These are phyloP conservation scores for Zaprionus lachaisei DNA, from an alignment of 1,140 invertebrate species.

Conservation along the genomic window DNA sequence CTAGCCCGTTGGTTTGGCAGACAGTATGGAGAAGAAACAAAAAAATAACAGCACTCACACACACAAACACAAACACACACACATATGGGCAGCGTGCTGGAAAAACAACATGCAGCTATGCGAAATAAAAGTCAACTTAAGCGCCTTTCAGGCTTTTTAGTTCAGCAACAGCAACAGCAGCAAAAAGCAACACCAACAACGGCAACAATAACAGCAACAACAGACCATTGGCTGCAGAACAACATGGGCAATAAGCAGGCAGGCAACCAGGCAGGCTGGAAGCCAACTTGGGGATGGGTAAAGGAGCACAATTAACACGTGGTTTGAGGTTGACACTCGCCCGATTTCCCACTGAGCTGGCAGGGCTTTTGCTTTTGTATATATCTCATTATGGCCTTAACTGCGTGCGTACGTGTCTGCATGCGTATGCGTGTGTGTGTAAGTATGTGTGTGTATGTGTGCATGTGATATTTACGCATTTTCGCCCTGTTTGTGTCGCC, in stretches of 20 bases:
- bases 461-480: slow-evolving; percentile 77
- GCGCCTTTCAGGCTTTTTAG: slow-evolving; percentile 82
- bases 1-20: slow-evolving; percentile 43
- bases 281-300: neutral
- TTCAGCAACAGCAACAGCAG: slow-evolving; percentile 52
- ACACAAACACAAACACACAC: neutral
- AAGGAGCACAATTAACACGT: slow-evolving; percentile 81
- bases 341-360: slow-evolving; percentile 71
- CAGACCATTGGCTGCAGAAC: slow-evolving; percentile 53
- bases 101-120: slow-evolving; percentile 63
- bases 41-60: neutral
- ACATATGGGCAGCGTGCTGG: neutral
- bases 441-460: slow-evolving; percentile 44
- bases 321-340: slow-evolving; percentile 77
- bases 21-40: slow-evolving; percentile 26
- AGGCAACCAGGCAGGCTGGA: neutral
- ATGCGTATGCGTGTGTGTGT: slow-evolving; percentile 14
- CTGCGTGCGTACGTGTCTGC: slow-evolving; percentile 47
- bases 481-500: slow-evolving; percentile 72
- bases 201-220: slow-evolving; percentile 48
- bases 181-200: slow-evolving; percentile 8
- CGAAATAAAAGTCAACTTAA: slow-evolving; percentile 73
- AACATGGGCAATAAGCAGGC: slow-evolving; percentile 52
- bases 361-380: slow-evolving; percentile 73
- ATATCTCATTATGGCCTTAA: slow-evolving; percentile 78